Conservation (phyloP, 1,140 invertebrate species). For the Listronotus bonariensis region DNA sequence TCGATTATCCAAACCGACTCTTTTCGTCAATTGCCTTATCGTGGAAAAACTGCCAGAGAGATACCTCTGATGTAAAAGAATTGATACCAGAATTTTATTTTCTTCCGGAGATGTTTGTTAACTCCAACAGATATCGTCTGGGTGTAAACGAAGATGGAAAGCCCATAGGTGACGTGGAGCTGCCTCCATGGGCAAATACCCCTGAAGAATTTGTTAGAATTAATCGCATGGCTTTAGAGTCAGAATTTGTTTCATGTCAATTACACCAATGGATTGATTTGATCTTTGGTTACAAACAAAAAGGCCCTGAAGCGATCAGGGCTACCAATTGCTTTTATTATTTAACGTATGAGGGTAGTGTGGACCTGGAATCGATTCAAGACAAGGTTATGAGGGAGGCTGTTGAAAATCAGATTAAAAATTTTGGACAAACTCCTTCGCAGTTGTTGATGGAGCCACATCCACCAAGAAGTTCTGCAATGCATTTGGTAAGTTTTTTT, state of each 20-base stretch:
- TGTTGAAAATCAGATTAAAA: conserved; percentile 96
- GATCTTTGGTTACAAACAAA: conserved; percentile 99
- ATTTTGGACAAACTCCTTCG: conserved; percentile 98
- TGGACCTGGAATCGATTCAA: conserved; percentile 88
- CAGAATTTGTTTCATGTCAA: conserved; percentile 99
- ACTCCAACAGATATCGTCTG: conserved; percentile 84
- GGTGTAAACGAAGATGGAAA: conserved; percentile 88
- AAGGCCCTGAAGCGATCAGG: conserved; percentile 95
- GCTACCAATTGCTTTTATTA: conserved; percentile 99
- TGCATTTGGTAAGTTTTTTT: conserved; percentile 83
- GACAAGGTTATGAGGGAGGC: conserved; percentile 93
- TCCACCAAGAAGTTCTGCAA: conserved; percentile 94
- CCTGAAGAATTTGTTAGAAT: conserved; percentile 97
- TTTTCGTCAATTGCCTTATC: conserved; percentile 92
- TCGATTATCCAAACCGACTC: conserved; percentile 96
- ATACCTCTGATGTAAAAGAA: conserved; percentile 99
- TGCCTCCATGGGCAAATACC: conserved; percentile 95
- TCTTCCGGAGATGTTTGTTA: conserved; percentile 98
- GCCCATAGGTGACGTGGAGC: conserved; percentile 81
- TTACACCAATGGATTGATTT: conserved; percentile 99
- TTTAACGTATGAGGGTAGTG: conserved; percentile 97
- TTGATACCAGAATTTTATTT: conserved; percentile 99
- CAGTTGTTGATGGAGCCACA: conserved; percentile 97
- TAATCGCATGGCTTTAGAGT: conserved; percentile 98
- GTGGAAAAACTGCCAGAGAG: conserved; percentile 98